phyloP scores from a whole-genome alignment of 2,113 vertebrate species.

The Oxyura jamaicensis region DNA sequence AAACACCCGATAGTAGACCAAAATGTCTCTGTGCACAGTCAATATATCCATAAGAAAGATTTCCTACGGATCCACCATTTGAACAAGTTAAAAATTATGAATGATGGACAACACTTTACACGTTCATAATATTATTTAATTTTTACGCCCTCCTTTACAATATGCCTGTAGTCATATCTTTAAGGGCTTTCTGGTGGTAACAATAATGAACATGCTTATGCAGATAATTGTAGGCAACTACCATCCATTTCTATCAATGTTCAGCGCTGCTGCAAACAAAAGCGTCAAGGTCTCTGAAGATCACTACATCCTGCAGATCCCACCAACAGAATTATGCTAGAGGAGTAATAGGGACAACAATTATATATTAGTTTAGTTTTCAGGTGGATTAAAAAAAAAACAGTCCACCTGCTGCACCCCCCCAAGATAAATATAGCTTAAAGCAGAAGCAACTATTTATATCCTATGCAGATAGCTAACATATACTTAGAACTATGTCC shows the following conservation, averaged over 20 bases:
- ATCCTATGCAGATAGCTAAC: neutral
- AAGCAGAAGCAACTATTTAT: constrained; percentile 28
- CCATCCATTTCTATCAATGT: neutral
- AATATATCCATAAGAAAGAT: neutral
- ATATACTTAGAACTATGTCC: neutral
- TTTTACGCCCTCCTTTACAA: neutral
- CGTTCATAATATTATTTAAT: accelerated
- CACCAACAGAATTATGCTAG: neutral
- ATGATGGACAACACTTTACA: neutral
- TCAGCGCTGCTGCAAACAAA: neutral
- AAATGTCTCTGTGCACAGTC: neutral
- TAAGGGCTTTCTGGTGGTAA: neutral
- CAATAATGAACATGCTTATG: neutral
- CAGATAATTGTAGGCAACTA: neutral
- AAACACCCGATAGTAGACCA: neutral
- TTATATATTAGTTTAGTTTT: neutral
- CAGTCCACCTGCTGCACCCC: neutral
- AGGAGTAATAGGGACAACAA: neutral
- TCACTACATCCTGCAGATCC: neutral
- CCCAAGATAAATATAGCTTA: neutral
- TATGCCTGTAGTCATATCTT: neutral
- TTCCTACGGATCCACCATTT: neutral
- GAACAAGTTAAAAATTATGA: neutral
- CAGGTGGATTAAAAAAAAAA: neutral
- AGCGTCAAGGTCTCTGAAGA: neutral